phyloP scores from a whole-genome alignment of 2,888 invertebrate genomes.

The Andrena dorsata region DNA sequence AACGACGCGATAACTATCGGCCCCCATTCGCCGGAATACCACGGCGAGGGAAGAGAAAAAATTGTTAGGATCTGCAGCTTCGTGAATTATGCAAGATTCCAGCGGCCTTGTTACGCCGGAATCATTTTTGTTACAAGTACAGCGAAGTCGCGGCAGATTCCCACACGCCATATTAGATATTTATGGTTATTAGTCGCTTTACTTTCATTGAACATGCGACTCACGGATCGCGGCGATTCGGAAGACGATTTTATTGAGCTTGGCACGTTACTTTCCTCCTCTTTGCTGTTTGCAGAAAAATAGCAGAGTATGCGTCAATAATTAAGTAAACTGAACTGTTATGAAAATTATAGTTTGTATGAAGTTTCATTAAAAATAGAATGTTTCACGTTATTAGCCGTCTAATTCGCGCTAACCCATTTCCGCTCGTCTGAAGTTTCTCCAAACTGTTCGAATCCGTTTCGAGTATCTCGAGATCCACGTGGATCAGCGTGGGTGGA shows the following conservation, averaged over 20 bases:
- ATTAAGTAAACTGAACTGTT: not conserved
- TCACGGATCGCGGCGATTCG: not conserved
- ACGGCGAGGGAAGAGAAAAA: not conserved
- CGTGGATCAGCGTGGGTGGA: conserved; percentile 41
- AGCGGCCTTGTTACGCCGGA: not conserved
- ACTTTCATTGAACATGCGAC: not conserved
- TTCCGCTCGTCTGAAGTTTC: not conserved
- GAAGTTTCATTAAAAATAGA: conserved; percentile 21
- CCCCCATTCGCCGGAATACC: not conserved
- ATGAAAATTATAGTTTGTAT: not conserved
- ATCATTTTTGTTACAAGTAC: not conserved
- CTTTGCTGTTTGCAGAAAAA: not conserved
- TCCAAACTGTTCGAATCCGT: conserved; percentile 26
- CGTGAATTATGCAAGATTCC: conserved; percentile 9
- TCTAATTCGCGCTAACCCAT: conserved; percentile 41
- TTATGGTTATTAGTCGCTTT: not conserved
- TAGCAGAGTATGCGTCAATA: not conserved
- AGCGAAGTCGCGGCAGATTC: no score
- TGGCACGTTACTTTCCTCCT: not conserved
- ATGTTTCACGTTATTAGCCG: conserved; percentile 22
- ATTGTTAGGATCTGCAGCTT: not conserved
- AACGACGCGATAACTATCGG: conserved; percentile 33
- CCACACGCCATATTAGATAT: not conserved
- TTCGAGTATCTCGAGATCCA: conserved; percentile 26
- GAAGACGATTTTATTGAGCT: not conserved